Evolutionary conservation across 1,140 invertebrate species (phyloP), one percentile per base, ranked within the genome.

Genomic region (Piezodorus guildinii): DNA sequence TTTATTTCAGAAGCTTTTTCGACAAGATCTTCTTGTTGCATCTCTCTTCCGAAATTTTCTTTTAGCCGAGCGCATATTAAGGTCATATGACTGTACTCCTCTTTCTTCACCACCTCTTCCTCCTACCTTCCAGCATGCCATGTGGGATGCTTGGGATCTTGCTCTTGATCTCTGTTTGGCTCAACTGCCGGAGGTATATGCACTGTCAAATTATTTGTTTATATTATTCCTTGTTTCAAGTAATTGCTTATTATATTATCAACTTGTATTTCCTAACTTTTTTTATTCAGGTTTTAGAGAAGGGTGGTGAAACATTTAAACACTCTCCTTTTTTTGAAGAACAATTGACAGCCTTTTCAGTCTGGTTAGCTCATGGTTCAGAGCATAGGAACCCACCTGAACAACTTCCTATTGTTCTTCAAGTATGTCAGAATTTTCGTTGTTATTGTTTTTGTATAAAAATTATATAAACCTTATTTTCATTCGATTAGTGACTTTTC

Each of bases 141-240:
- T 94, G 83, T 93, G 94, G 94, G 84, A 91, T 73, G 91, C 96
- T 3, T 99, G 96, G 96, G 96, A 99, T 76, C 81, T 96, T 70
- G 93, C 94, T 10, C 79, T 99, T 60, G 96, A 99, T 77, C 77
- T 94, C 59, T 94, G 90, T 70, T 78, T 99, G 56, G 83, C 87
- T 63, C 95, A 98, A 74, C 78, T 99, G 66, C 90, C 90, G 14
- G 79, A 77, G 30, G 84, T 94, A 68, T 71, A 88, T 52, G 80
- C 84, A 4, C 8, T 4, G 3, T 30, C 27, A 30, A 30, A 30
- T 30, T 30, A 30, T 30, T 30, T 30, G 8, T 30, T 8, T 30
- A 8, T 8, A 30, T 30, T 3, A 30, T 30, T 30, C 27, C 27
- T 30, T 30, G 27, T 30, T 30, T 30, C n/a, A n/a, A 30, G 3